Percentiles rank a stretch among this genome's conserved stretches.
Evolutionary conservation across 2,113 vertebrate genomes (phyloP).

Genomic region (Cromileptes altivelis): DNA sequence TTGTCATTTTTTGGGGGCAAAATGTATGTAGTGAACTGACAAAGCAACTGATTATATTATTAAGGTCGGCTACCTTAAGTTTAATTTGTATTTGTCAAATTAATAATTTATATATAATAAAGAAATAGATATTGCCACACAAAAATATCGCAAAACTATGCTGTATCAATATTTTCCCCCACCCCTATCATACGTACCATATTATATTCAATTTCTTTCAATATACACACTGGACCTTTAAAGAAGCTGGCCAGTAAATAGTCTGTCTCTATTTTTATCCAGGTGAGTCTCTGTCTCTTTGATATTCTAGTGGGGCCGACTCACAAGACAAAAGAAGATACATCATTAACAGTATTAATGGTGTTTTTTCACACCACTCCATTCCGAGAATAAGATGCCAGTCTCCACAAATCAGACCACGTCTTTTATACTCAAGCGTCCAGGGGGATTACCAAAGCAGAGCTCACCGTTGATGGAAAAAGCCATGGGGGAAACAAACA

Average conservation of each 20-base stretch:
- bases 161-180: too few species aligned
- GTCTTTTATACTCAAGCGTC: slow-evolving; percentile 14
- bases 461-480: slow-evolving; percentile 30
- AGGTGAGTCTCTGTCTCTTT: neutral
- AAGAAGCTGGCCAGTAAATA: slow-evolving; percentile 25
- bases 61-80: too few species aligned
- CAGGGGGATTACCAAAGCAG: slow-evolving; percentile 23
- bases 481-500: slow-evolving; percentile 21
- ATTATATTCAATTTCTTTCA: too few species aligned
- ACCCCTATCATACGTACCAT: too few species aligned
- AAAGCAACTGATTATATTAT: too few species aligned
- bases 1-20: too few species aligned
- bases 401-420: slow-evolving; percentile 41
- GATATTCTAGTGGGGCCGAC: slow-evolving; percentile 8
- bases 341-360: neutral
- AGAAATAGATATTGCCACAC: too few species aligned
- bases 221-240: neutral
- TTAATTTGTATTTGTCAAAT: too few species aligned
- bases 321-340: neutral
- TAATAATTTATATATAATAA: too few species aligned
- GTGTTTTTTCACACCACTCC: slow-evolving; percentile 17
- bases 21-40: too few species aligned
- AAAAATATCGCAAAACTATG: too few species aligned
- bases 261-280: neutral
- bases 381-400: slow-evolving; percentile 6